Percentiles rank a stretch among this genome's conserved stretches.
These are phyloP conservation scores for Aphyosemion australe DNA, from an alignment of 2,113 vertebrate genomes.

Conservation along the genomic window DNA sequence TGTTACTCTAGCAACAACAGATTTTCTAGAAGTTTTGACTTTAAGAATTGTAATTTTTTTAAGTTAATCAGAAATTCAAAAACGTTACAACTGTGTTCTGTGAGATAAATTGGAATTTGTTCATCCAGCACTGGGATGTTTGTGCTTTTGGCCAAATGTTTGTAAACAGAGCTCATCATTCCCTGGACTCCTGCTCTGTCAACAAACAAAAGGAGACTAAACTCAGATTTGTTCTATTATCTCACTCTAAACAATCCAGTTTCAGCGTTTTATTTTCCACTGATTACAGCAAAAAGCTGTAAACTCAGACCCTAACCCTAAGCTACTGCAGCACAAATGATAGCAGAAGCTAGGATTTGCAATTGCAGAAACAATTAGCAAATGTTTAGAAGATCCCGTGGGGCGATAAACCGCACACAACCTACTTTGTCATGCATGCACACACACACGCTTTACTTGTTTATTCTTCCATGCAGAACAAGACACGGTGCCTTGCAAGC, in stretches of 20 bases:
- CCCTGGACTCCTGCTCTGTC: slow-evolving; percentile 8
- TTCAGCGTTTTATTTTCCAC: slow-evolving; percentile 39
- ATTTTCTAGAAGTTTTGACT: too few relatives aligned
- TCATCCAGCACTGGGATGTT: too few relatives aligned
- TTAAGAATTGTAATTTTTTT: too few relatives aligned
- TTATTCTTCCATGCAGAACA: slow-evolving; percentile 67
- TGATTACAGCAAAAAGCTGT: slow-evolving; percentile 32
- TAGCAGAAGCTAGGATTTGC: slow-evolving; percentile 53
- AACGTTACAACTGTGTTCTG: too few relatives aligned
- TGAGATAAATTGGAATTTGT: too few relatives aligned
- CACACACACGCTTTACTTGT: slow-evolving; percentile 45
- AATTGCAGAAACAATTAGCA: slow-evolving; percentile 52
- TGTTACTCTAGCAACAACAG: too few relatives aligned
- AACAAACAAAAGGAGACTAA: slow-evolving; percentile 41
- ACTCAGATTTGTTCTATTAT: slow-evolving; percentile 34
- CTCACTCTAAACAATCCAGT: slow-evolving; percentile 55
- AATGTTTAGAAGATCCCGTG: slow-evolving; percentile 63
- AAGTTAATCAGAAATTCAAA: too few relatives aligned
- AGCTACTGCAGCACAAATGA: slow-evolving; percentile 40
- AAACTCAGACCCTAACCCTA: slow-evolving; percentile 36
- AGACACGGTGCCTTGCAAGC: slow-evolving; percentile 63
- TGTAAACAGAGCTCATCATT: background rate
- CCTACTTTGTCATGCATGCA: slow-evolving; percentile 22
- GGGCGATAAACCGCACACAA: slow-evolving; percentile 47
- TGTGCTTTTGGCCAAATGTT: background rate